Base-by-base conservation (phyloP, 2,113 vertebrate genomes). In the Cromileptes altivelis region DNA sequence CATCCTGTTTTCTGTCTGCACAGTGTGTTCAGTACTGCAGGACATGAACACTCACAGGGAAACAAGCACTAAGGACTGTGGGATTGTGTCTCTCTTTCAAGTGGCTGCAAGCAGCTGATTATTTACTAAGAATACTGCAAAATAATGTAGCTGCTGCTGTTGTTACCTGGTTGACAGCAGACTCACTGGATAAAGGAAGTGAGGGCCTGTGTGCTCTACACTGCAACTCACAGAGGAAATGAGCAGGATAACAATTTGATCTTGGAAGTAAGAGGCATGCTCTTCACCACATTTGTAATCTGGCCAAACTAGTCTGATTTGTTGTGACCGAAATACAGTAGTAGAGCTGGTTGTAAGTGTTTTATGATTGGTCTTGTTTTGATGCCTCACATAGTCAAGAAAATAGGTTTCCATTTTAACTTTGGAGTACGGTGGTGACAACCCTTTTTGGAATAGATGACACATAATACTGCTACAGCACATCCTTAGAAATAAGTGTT, bases 31-130 rank as follows among this genome's bases (percentile, higher is more conserved):
- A 27, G 53, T 60, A 50, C 53, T 80, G 58, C 27, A 42, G 57
- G 78, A 88, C 87, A 69, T 10, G 30, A 49, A 85, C 61, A 74
- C 49, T 63, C 67, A 11, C 71, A 76, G 50, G 30, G 33, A 61
- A 79, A 86, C 65, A 67, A 67, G 30, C 61, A 40, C 19, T 13
- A 52, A 27, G 49, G 73, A 74, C 42, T 70, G 55, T 76, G 70
- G 56, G 61, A 70, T 63, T 83, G 63, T 47, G 65, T 78, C 57
- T 82, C 56, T 77, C 56, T 53, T 75, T 52, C 53, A 83, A 75
- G 74, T 85, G 62, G 56, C 73, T 77, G 72, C 65, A 89, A 75
- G 69, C 52, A 72, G 47, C 52, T 74, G 63, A 85, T 83, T 92
- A 64, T 76, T 85, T 89, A 56, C 50, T 78, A 70, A 47, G 21